Evolutionary conservation across 2,888 invertebrate genomes (phyloP), one percentile per base, ranked within the genome.

Genomic region (Griposia aprilina): DNA sequence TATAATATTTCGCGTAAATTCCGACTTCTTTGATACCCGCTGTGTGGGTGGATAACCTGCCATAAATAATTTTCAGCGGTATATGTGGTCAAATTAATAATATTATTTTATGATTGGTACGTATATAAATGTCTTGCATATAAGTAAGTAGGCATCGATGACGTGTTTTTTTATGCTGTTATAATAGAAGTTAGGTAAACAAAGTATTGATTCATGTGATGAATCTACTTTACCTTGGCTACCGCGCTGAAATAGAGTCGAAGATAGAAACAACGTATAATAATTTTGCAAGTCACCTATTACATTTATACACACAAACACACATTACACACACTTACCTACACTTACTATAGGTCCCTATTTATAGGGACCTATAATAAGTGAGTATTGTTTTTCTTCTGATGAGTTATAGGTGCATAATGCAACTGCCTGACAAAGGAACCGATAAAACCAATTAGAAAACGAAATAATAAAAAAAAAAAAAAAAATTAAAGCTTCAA

Each of bases 41-140:
- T 79, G 88, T 59, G 88, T 88, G 63, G 85, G 88, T 80, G 80
- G 65, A 63, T 81, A 80, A 85, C 80, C 78, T 78, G 68, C 77
- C 81, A 87, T 89, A 89, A 89, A 84, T 81, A 65, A 81, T 89
- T 84, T 87, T 87, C 81, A 86, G 83, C 63, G 62, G 70, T 20
- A 65, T 69, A 70, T 66, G 65, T 73, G 74, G 75, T 59, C 73
- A 70, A 86, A 86, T 86, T 80, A 82, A 76, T 80, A 68, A 76
- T 80, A 78, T 57, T 75, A 78, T 57, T 77, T 86, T 83, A 74
- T 83, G 20, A 50, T 55, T 74, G 6, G 41, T 76, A 52, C 17
- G 23, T 76, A 52, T 26, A 60, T 76, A 68, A 68, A 71, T 26
- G 67, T 68, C 23, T 55, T 48, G 41, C 60, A 63, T 72, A 70